Base-by-base conservation (phyloP, 2,888 invertebrate genomes). In the Nycteola revayana region DNA sequence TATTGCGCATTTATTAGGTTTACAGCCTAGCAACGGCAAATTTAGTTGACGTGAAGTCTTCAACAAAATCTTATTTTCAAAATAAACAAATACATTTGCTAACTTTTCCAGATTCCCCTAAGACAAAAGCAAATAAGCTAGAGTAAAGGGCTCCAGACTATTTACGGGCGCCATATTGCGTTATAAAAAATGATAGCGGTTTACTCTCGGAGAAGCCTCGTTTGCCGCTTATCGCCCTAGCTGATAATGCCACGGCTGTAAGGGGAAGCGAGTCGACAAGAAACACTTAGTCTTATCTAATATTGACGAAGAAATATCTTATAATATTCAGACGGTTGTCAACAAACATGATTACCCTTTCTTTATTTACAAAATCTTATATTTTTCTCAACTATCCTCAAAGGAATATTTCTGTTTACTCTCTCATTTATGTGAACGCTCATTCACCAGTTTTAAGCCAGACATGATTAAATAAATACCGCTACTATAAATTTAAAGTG, bases 101-200 rank as follows among this genome's bases (percentile, higher is more conserved):
- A 49, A 59, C 40, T 48, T 45, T 34, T 49, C 48, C 44, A 35
- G 43, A 48, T 48, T 38, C 42, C 43, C 35, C 48, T 52, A 60
- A 69, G 60, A 72, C 68, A 70, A 69, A 65, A 66, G 66, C 63
- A 61, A 66, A 70, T 65, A 66, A 63, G 58, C 48, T 52, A 50
- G 51, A 61, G 61, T 55, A 60, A 63, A 54, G 54, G 59, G 66
- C 60, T n/a, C 54, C 56, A 60, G 59, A 60, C 64, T 66, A 74
- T 75, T 75, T 76, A 74, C 70, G 71, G 70, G 53, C 58, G 61
- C 69, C 75, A 74, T 76, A 75, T 78, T 75, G 71, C 73, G 75
- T 69, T 76, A 68, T 79, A 78, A 79, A 78, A 78, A 76, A 75
- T 76, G 71, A 77, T 72, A 66, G 71, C 70, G 70, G 72, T 70